Conservation (phyloP, 1,140 invertebrate genomes). For the Portunus trituberculatus region DNA sequence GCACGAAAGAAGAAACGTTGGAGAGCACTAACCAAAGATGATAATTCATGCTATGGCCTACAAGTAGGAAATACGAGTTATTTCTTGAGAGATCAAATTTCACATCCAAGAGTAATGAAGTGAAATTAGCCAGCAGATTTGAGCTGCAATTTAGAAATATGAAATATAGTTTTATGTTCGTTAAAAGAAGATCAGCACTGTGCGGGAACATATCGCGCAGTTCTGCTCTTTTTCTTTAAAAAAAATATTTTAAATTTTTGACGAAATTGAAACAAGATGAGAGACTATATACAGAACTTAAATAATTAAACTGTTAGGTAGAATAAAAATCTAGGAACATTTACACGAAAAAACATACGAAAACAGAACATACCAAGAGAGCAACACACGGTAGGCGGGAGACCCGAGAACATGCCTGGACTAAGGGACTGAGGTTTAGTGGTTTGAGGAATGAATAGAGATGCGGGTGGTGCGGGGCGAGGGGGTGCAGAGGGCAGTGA, state of each 20-base stretch:
- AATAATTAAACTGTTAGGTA: background rate
- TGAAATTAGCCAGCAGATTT: background rate
- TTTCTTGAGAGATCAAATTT: background rate
- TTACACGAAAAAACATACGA: background rate
- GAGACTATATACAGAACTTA: background rate
- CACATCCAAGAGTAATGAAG: background rate
- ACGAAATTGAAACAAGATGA: background rate
- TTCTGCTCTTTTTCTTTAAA: too few relatives aligned
- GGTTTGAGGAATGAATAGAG: background rate
- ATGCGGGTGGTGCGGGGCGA: constrained; percentile 1
- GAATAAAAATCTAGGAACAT: background rate
- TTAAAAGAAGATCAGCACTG: background rate
- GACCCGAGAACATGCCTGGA: background rate
- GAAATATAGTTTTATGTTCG: background rate
- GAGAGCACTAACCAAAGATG: background rate
- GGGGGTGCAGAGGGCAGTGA: background rate
- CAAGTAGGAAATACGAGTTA: background rate
- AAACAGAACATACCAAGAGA: too few relatives aligned
- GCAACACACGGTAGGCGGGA: background rate
- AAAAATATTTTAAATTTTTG: too few relatives aligned
- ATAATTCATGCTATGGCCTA: background rate
- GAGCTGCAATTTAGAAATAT: background rate
- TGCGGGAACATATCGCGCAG: too few relatives aligned
- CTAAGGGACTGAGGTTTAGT: background rate
- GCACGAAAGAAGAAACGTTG: background rate